Conservation (phyloP, 2,888 invertebrate species). For the Hypselothyrea guttata region DNA sequence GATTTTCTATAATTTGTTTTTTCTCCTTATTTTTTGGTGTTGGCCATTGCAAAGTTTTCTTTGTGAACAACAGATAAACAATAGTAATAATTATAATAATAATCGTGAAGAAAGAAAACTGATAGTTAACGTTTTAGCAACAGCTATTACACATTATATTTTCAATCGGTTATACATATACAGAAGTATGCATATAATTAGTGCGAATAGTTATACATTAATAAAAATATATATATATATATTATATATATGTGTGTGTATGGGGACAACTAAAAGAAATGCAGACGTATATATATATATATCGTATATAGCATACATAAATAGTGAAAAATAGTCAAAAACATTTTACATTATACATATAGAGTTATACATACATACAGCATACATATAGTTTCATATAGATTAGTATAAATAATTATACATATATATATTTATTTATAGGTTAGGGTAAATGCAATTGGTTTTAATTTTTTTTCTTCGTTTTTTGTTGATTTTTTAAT, state of each 20-base stretch:
- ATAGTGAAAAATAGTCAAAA: slow-evolving; percentile 75
- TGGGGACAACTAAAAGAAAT: slow-evolving; percentile 45
- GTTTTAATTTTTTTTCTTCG: slow-evolving; percentile 48
- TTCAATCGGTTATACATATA: slow-evolving; percentile 71
- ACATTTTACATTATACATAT: slow-evolving; percentile 73
- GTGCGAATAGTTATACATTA: slow-evolving; percentile 63
- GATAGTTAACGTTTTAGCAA: slow-evolving; percentile 66
- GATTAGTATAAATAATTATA: slow-evolving; percentile 66
- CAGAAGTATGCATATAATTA: slow-evolving; percentile 65
- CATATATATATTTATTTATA: slow-evolving; percentile 51
- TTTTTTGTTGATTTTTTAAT: too few relatives aligned
- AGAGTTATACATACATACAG: slow-evolving; percentile 70
- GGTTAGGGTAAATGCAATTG: slow-evolving; percentile 70
- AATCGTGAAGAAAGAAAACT: slow-evolving; percentile 25
- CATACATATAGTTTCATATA: slow-evolving; percentile 56
- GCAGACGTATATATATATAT: slow-evolving; percentile 36
- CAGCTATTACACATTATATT: slow-evolving; percentile 72
- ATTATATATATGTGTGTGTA: slow-evolving; percentile 48
- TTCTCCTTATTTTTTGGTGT: slow-evolving; percentile 11
- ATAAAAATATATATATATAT: slow-evolving; percentile 54
- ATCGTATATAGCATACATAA: slow-evolving; percentile 49
- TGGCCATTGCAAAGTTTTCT: slow-evolving; percentile 2
- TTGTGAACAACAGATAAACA: slow-evolving; percentile 16
- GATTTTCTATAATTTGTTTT: slow-evolving; percentile 9
- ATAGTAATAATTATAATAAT: slow-evolving; percentile 10